Evolutionary conservation across 2,797 vertebrate species (phyloP).

Genomic region (Carapus acus): DNA sequence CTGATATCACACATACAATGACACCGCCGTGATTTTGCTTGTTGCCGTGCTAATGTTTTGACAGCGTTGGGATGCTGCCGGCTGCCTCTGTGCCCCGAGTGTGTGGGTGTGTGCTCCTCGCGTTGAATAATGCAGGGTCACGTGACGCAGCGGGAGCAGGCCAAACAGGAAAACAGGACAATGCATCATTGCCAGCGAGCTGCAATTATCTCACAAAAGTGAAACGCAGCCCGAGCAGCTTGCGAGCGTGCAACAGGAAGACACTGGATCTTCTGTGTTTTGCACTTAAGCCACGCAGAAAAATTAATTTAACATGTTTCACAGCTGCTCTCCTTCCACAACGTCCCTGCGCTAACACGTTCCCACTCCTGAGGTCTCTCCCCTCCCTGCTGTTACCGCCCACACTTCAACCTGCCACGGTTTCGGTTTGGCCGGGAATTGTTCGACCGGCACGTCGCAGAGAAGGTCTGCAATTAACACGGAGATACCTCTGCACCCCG

Average conservation of each 20-base stretch:
- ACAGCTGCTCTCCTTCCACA: not conserved
- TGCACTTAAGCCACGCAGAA: not conserved
- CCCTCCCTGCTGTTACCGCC: slow-evolving; percentile 36
- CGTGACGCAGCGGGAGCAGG: slow-evolving; percentile 11
- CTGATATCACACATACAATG: not conserved
- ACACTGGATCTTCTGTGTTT: not conserved
- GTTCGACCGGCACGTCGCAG: slow-evolving; percentile 43
- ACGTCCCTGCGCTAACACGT: not conserved
- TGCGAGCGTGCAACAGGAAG: not conserved
- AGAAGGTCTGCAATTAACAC: slow-evolving; percentile 58
- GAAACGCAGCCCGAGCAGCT: slow-evolving; percentile 1
- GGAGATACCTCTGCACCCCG: slow-evolving; percentile 52
- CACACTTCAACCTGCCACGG: slow-evolving; percentile 44
- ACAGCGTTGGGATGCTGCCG: not conserved
- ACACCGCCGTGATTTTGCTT: not conserved
- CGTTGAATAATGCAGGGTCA: slow-evolving; percentile 19
- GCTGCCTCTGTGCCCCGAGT: not conserved
- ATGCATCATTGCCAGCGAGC: slow-evolving; percentile 4
- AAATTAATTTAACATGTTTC: not conserved
- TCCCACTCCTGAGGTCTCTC: not conserved
- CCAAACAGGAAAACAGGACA: slow-evolving; percentile 5
- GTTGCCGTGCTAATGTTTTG: not conserved
- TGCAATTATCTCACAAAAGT: slow-evolving; percentile 6
- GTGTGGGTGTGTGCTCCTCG: not conserved
- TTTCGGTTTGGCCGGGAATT: slow-evolving; percentile 34